Base-by-base conservation (phyloP, 2,797 vertebrate genomes). In the Sparidentex hasta region DNA sequence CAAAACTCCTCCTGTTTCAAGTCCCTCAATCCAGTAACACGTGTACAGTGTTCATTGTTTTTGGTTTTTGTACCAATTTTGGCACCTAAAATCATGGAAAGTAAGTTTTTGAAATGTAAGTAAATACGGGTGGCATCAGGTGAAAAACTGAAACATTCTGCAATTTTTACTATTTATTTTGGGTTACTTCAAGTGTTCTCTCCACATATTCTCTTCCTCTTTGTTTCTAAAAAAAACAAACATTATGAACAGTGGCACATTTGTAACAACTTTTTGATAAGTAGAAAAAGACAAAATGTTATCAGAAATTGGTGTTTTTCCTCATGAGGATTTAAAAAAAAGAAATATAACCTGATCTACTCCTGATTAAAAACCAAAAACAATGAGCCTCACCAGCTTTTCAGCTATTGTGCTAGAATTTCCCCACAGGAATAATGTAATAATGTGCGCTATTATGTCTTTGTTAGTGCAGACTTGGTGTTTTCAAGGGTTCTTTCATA, bases 1-100 rank as follows among this genome's bases (percentile, higher is more conserved):
- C 92, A 88, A 91, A 93, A 90, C 87, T 83, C 73, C 81, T 74
- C 16, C 56, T 21, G 55, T 74, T 68, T 68, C 13, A n/a, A 61
- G 52, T 25, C 55, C 54, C 59, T 62, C 7, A 7, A 51, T 33
- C 25, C 61, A 47, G 57, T 17, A 4, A 27, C 44, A 2, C 47
- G 0, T 76, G 51, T 44, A 16, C 59, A 27, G n/a, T 6, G 21
- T n/a, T 74, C 54, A 61, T 75, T 84, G 74, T 85, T 83, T 77
- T 87, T 81, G 63, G 52, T 65, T 80, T 62, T 52, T 43, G 11
- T 18, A 17, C 33, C 13, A 29, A 25, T 33, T 38, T 47, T 16
- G 5, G 20, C 14, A 25, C 0, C 17, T 44, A 50, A 29, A 29
- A 52, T 48, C 58, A 33, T 50, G 51, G 0, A 61, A 57, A 46